These are phyloP conservation scores for Ganaspis brasiliensis DNA, from an alignment of 2,888 invertebrate species.

Conservation along the genomic window DNA sequence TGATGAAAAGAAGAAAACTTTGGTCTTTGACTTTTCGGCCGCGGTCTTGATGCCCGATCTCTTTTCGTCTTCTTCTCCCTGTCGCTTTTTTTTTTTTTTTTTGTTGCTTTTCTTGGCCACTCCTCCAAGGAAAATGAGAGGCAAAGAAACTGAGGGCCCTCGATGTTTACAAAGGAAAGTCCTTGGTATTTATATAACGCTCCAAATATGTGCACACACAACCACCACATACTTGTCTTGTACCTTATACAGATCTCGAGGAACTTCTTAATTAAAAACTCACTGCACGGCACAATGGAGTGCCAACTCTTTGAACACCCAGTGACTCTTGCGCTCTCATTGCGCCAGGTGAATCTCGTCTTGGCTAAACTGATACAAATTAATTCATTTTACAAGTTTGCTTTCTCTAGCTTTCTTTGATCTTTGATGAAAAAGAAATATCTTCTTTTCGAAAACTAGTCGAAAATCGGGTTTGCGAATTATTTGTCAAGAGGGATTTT, in stretches of 20 bases:
- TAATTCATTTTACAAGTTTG: too few species aligned
- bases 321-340: background rate
- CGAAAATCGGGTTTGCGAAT: too few species aligned
- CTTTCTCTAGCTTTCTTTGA: too few species aligned
- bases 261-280: conserved; percentile 78
- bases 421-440: too few species aligned
- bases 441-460: background rate
- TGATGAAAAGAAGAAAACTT: conserved; percentile 58
- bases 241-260: conserved; percentile 67
- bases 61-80: conserved; percentile 44
- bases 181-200: conserved; percentile 55
- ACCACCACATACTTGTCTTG: conserved; percentile 28
- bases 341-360: too few species aligned
- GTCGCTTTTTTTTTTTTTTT: conserved; percentile 47
- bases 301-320: conserved; percentile 74
- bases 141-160: conserved; percentile 63
- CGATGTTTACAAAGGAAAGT: conserved; percentile 64
- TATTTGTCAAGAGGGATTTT: too few species aligned
- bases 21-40: conserved; percentile 69
- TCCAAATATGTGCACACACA: conserved; percentile 26
- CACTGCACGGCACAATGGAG: conserved; percentile 76
- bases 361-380: too few species aligned
- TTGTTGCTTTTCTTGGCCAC: conserved; percentile 52
- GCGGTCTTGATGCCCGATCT: conserved; percentile 56
- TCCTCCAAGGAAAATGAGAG: conserved; percentile 60